Percentiles rank a stretch among this genome's conserved stretches.
Conservation (phyloP, 1,140 invertebrate genomes). For the Tribolium castaneum region DNA sequence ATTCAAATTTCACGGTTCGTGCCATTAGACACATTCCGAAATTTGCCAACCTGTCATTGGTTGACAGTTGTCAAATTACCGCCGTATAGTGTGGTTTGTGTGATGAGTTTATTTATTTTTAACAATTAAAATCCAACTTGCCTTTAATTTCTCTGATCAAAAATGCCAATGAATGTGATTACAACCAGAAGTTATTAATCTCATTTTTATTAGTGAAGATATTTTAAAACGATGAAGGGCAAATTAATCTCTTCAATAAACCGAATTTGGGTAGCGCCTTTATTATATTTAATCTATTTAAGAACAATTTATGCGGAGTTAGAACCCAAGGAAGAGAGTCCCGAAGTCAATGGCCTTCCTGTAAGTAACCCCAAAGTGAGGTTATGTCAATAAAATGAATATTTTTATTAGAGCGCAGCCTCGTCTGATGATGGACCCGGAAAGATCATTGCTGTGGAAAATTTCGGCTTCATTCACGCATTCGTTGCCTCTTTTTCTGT, state of each 20-base stretch:
- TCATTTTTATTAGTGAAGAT: background rate
- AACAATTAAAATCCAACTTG: background rate
- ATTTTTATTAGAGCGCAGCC: background rate
- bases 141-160: background rate
- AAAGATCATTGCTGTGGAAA: constrained; percentile 53
- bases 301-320: background rate
- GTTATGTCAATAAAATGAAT: background rate
- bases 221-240: constrained; percentile 28
- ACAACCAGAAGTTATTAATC: background rate
- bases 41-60: background rate
- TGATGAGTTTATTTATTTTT: constrained; percentile 1
- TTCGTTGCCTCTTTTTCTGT: constrained; percentile 95
- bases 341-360: background rate
- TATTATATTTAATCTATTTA: constrained; percentile 1
- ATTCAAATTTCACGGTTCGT: background rate
- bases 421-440: background rate
- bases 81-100: background rate
- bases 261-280: background rate
- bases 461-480: constrained; percentile 89
- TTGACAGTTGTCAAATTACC: background rate
- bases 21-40: background rate
- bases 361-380: constrained; percentile 7
- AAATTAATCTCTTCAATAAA: constrained; percentile 21
- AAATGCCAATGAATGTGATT: background rate
- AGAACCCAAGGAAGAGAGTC: constrained; percentile 4